phyloP scores from a whole-genome alignment of 1,140 invertebrate genomes.

The Cotesia typhae region DNA sequence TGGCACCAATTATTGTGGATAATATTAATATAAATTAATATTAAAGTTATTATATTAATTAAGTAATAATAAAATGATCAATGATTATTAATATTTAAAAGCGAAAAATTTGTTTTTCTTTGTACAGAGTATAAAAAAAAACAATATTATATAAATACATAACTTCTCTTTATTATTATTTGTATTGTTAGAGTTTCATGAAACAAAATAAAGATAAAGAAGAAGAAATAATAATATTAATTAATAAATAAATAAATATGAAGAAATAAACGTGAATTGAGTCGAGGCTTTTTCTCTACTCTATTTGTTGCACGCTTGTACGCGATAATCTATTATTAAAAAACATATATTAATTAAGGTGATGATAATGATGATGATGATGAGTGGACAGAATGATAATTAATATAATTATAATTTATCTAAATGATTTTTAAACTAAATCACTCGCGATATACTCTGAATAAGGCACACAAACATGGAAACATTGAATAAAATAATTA shows the following conservation, averaged over 20 bases:
- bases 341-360: too few species aligned
- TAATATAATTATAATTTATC: too few species aligned
- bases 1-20: slow-evolving; percentile 11
- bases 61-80: slow-evolving; percentile 12
- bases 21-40: background rate
- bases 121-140: slow-evolving; percentile 32
- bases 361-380: too few species aligned
- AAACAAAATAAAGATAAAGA: background rate
- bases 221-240: too few species aligned
- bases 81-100: background rate
- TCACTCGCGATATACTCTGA: too few species aligned
- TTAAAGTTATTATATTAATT: background rate
- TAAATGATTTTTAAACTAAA: too few species aligned
- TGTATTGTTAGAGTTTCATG: slow-evolving; percentile 21
- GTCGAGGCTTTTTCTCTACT: slow-evolving; percentile 3
- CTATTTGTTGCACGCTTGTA: slow-evolving; percentile 10
- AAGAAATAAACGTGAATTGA: slow-evolving; percentile 4
- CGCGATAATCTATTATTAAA: background rate
- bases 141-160: slow-evolving; percentile 8
- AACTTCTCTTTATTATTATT: slow-evolving; percentile 6
- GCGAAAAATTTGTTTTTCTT: slow-evolving; percentile 16
- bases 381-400: too few species aligned
- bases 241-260: background rate
- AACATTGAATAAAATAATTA: too few species aligned
- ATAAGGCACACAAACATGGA: too few species aligned